phyloP scores from a whole-genome alignment of 2,888 invertebrate species.

The Drosophila borealis region DNA sequence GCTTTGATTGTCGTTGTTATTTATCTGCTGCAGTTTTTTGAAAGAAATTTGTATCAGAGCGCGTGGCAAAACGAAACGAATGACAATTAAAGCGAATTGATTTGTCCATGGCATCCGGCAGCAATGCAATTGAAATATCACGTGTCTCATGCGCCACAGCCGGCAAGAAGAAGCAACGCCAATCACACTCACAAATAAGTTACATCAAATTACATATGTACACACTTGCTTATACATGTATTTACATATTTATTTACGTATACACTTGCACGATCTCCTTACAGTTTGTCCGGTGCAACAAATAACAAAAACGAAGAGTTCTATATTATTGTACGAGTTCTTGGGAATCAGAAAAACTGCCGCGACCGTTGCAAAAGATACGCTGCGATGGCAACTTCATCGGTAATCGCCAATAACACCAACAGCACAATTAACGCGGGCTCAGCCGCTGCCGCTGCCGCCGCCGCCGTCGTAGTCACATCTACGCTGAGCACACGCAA shows the following conservation, averaged over 20 bases:
- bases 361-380: conserved; percentile 54
- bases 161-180: conserved; percentile 6
- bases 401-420: conserved; percentile 77
- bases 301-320: conserved; percentile 6
- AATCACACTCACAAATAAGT: conserved; percentile 4
- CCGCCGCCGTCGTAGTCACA: conserved; percentile 50
- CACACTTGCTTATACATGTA: conserved; percentile 8
- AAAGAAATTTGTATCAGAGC: conserved; percentile 36
- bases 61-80: conserved; percentile 46
- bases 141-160: conserved; percentile 31
- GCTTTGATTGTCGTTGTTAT: conserved; percentile 25
- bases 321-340: conserved; percentile 17
- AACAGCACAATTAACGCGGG: conserved; percentile 82
- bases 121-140: conserved; percentile 43
- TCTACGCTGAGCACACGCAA: conserved; percentile 79
- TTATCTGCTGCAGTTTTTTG: conserved; percentile 29
- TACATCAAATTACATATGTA: conserved; percentile 11
- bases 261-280: conserved; percentile 10
- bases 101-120: conserved; percentile 53
- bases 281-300: background rate
- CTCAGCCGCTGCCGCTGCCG: conserved; percentile 51
- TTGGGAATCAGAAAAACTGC: conserved; percentile 62
- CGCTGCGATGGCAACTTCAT: conserved; percentile 84
- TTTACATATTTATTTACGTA: conserved; percentile 4
- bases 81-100: conserved; percentile 65